Evolutionary conservation across 92 coral and sea anemone genomes (phyloP).

Genomic region (Umimayanthus kanabou): DNA sequence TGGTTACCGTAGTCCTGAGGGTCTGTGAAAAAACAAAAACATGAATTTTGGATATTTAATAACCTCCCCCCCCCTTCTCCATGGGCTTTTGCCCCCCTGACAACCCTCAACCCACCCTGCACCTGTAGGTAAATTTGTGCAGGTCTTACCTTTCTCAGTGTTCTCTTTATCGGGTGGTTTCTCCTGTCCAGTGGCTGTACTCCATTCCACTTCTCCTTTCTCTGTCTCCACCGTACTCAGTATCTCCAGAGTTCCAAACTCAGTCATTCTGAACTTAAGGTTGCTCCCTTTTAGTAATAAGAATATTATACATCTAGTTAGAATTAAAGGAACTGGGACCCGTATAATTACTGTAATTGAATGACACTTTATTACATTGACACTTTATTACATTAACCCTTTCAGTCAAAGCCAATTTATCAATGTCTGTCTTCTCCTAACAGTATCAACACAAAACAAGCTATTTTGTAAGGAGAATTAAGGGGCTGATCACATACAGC

Average conservation of each 20-base stretch:
- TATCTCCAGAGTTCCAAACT: slow-evolving; percentile 42
- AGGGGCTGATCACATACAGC: no score
- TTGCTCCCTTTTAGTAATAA: slow-evolving; percentile 12
- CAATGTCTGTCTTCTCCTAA: no score
- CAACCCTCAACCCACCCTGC: background rate
- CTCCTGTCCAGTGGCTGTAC: slow-evolving; percentile 20
- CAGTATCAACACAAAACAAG: no score
- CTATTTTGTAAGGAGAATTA: no score
- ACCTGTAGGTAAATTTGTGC: background rate
- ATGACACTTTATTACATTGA: no score
- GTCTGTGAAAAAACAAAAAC: no score
- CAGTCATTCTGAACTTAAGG: slow-evolving; percentile 42
- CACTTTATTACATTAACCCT: no score
- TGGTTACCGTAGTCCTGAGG: no score
- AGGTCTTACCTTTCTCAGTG: slow-evolving; percentile 2
- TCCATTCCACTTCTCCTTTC: slow-evolving; percentile 41
- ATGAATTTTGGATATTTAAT: no score
- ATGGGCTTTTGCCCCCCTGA: background rate
- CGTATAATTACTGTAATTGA: background rate
- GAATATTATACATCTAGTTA: no score
- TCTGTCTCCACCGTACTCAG: slow-evolving; percentile 44
- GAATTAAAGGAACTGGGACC: background rate
- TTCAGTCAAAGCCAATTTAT: no score
- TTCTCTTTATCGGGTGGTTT: background rate
- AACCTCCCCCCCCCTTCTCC: no score